Evolutionary conservation across 2,888 invertebrate species (phyloP), one percentile per base, ranked within the genome.

Genomic region (Eilema depressum): DNA sequence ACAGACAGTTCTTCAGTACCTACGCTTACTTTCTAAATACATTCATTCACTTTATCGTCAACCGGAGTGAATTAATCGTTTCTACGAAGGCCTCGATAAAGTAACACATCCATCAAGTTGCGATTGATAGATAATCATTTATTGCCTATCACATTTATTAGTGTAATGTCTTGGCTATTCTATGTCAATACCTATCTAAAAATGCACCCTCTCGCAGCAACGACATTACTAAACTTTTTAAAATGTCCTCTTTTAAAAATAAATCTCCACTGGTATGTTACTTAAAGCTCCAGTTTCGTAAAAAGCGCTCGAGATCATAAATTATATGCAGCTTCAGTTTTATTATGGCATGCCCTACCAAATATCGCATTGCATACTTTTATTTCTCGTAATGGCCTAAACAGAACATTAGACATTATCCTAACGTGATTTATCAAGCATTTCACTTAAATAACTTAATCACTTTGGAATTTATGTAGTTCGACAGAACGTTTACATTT

Each of bases 351-450:
- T 47, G 20, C 26, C 26, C n/a, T 37, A 37, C 1, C 33, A 37
- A 37, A 37, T 37, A 37, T 37, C 12, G 33, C 33, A 37, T 37
- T 12, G 33, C 33, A 37, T 37, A 37, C 33, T 37, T 37, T 37
- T 11, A 69, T 59, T 66, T 67, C 64, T 64, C 25, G 33, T 62
- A 70, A 62, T 69, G 23, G 30, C 57, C 64, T 71, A 63, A 74
- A 73, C 64, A 56, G 74, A 68, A 65, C 65, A 65, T 63, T 61
- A 67, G 67, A 25, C 59, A 25, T 62, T 70, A 68, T 53, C 10
- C 12, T 63, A 73, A 73, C 63, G 33, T 73, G 60, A 61, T 66
- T 73, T 69, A 37, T 28, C 61, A 47, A 69, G 61, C 53, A 61
- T 28, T 59, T 23, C 66, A 41, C 41, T 17, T 17, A 41, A 17